Base-by-base conservation (phyloP, 2,113 vertebrate species). In the Dromaius novaehollandiae region DNA sequence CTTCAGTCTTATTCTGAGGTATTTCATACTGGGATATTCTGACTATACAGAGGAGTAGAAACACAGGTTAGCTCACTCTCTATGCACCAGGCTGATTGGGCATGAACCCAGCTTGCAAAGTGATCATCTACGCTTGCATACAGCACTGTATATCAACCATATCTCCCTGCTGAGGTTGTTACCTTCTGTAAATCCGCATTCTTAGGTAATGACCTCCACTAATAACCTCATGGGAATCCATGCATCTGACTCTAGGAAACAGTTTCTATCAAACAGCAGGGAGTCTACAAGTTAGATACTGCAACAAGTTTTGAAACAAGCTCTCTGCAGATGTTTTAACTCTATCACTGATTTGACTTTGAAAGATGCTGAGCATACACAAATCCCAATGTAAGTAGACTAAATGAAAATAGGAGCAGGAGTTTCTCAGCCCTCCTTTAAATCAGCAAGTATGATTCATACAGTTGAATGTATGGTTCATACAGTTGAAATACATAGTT, bases 151-250 rank as follows among this genome's bases (percentile, higher is more conserved):
- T 24, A 86, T 53, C 61, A 90, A 1, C 15, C 60, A 5, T 10
- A 24, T 14, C 11, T 75, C 32, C 15, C 21, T 36, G 46, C 3
- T 55, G 26, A 77, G 6, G 7, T 0, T 75, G 28, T 26, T n/a
- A 28, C 4, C 60, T 46, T 36, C 53, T 69, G 36, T 55, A 53
- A 81, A 36, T 8, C 10, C 5, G 4, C 46, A 0, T 42, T 76
- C 61, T 65, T 20, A 28, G 7, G 5, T 32, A 50, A 13, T 7
- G 10, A 38, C 4, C 53, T 55, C 36, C 44, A 6, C 12, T 73
- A 22, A 1, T 0, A 80, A 36, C 8, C 13, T 13, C 21, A 2
- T 9, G 11, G 26, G 13, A 14, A 13, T 19, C 55, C 68, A 6
- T 5, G 8, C 28, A 51, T 16, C 44, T n/a, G 19, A 22, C 12